These are phyloP conservation scores for Pristionchus maxplancki DNA, from an alignment of 2,888 invertebrate species.

Conservation along the genomic window DNA sequence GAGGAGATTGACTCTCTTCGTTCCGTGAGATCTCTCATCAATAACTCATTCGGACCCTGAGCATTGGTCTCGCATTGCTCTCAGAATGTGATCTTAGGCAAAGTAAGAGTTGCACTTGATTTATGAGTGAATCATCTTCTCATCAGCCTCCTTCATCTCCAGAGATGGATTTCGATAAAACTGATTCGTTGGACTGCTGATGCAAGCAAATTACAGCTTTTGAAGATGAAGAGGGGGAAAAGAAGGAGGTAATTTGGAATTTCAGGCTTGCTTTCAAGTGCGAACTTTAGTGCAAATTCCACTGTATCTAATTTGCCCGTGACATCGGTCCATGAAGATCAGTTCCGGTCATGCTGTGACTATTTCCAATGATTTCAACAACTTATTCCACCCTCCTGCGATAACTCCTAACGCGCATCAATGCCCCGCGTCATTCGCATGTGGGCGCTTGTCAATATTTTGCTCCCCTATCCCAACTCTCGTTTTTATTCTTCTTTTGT, in stretches of 20 bases:
- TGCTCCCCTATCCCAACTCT: not conserved
- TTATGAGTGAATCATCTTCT: not conserved
- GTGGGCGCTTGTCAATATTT: constrained; percentile 25
- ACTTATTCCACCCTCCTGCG: too few species aligned
- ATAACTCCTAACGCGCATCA: not conserved
- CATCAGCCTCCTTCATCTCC: not conserved
- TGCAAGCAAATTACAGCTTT: not conserved
- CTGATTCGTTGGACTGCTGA: not conserved
- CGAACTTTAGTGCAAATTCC: not conserved
- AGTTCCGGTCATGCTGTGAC: too few species aligned
- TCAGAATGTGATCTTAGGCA: not conserved
- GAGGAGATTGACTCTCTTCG: not conserved
- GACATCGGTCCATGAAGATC: too few species aligned
- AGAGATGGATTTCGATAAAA: not conserved
- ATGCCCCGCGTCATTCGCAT: not conserved
- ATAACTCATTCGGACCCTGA: not conserved
- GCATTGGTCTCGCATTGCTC: not conserved
- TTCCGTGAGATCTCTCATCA: not conserved
- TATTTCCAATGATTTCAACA: too few species aligned
- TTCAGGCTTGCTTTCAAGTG: not conserved
- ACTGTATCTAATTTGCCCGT: too few species aligned
- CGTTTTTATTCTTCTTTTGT: constrained; percentile 8
- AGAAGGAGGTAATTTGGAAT: not conserved
- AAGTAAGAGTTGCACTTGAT: not conserved
- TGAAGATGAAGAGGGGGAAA: not conserved